Percentiles rank a stretch among this genome's conserved stretches.
These are phyloP conservation scores for Agapetus fuscipes DNA, from an alignment of 2,888 invertebrate species.

Conservation along the genomic window DNA sequence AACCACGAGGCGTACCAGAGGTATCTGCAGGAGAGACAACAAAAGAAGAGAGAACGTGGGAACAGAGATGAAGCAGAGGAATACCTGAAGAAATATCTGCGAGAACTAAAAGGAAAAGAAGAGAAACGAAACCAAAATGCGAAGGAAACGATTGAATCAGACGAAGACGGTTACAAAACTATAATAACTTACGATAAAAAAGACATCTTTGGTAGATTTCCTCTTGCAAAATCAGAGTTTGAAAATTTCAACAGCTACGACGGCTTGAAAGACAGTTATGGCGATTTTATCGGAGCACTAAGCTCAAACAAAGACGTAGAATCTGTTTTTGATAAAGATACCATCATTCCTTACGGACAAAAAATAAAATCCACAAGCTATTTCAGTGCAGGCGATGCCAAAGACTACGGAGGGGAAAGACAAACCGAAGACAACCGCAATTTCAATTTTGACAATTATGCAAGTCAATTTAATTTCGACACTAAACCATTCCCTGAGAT, in stretches of 20 bases:
- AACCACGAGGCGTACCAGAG: not conserved
- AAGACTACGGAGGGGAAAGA: too few relatives aligned
- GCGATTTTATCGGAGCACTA: constrained; percentile 3
- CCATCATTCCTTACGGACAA: not conserved
- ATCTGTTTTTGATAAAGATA: too few relatives aligned
- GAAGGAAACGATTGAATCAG: not conserved
- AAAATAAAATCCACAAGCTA: not conserved
- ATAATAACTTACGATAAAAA: constrained; percentile 5
- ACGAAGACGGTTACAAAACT: constrained; percentile 6
- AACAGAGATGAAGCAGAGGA: not conserved
- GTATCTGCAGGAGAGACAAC: not conserved
- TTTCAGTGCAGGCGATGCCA: not conserved
- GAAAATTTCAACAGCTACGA: constrained; percentile 5
- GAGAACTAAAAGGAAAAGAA: not conserved
- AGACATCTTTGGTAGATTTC: not conserved
- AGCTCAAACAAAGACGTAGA: not conserved
- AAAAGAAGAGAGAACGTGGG: not conserved
- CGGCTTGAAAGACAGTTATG: constrained; percentile 10
- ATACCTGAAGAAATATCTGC: not conserved
- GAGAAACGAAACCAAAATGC: not conserved
- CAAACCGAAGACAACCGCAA: too few relatives aligned
- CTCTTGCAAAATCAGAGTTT: not conserved
- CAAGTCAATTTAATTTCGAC: constrained; percentile 10
- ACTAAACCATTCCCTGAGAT: constrained; percentile 6
- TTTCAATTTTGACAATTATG: constrained; percentile 1